Evolutionary conservation across 2,888 invertebrate species (phyloP).

Genomic region (Tenthredo amoena): DNA sequence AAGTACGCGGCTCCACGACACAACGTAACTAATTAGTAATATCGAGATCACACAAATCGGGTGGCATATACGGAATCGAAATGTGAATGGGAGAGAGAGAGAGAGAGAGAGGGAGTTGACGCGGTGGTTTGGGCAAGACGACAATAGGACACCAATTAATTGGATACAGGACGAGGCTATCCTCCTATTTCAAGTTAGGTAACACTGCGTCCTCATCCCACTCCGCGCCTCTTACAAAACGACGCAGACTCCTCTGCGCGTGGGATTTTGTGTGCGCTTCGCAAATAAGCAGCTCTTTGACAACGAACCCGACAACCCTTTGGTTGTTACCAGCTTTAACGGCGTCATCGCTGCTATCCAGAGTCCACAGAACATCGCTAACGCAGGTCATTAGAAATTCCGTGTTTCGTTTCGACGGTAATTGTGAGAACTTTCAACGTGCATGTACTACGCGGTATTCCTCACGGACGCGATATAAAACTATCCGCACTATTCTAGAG

Average conservation of each 20-base stretch:
- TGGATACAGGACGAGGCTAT: constrained; percentile 64
- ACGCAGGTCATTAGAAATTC: not conserved
- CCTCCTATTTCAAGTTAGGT: constrained; percentile 58
- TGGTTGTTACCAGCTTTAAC: constrained; percentile 42
- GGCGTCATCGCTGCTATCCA: not conserved
- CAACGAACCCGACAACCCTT: constrained; percentile 36
- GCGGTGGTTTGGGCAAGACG: constrained; percentile 53
- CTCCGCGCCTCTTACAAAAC: no score
- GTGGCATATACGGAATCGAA: constrained; percentile 11
- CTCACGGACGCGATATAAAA: not conserved
- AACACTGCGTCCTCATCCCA: constrained; percentile 33
- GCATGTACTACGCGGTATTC: no score
- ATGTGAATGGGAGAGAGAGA: constrained; percentile 20
- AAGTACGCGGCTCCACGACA: constrained; percentile 63
- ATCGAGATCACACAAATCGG: constrained; percentile 61
- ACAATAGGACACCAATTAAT: constrained; percentile 66
- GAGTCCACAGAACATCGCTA: not conserved
- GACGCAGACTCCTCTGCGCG: not conserved
- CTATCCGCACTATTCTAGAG: not conserved
- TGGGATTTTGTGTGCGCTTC: constrained; percentile 20
- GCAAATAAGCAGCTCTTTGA: constrained; percentile 49
- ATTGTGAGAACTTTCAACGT: not conserved
- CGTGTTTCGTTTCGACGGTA: not conserved
- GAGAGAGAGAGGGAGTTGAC: not conserved
- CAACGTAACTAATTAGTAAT: constrained; percentile 67